These are phyloP conservation scores for Perca fluviatilis DNA, from an alignment of 2,113 vertebrate genomes.

Conservation along the genomic window DNA sequence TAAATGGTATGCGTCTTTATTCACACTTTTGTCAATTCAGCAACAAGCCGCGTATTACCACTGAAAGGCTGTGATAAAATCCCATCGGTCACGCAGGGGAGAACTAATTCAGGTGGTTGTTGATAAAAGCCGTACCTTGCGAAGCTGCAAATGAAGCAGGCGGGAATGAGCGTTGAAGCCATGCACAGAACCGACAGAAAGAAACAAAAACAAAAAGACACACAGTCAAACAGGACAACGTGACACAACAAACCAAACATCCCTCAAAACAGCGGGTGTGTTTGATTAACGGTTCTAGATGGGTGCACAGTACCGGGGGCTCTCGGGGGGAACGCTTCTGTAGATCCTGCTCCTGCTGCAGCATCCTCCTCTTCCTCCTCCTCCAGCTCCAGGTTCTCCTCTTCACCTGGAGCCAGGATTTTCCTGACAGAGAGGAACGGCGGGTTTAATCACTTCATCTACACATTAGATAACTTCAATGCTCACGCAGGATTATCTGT, in stretches of 20 bases:
- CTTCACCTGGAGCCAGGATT: constrained; percentile 97
- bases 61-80: background rate
- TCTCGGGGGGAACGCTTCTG: constrained; percentile 88
- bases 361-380: constrained; percentile 88
- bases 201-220: constrained; percentile 37
- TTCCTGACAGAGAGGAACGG: constrained; percentile 82
- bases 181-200: constrained; percentile 80
- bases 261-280: background rate
- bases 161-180: constrained; percentile 83
- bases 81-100: background rate
- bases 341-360: constrained; percentile 89
- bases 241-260: background rate
- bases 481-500: background rate
- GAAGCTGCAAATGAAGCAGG: constrained; percentile 79
- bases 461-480: background rate
- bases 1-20: background rate
- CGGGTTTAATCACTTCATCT: background rate
- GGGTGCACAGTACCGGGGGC: constrained; percentile 87
- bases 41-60: background rate
- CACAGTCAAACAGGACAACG: constrained; percentile 48
- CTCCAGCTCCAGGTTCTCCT: constrained; percentile 96
- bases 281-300: background rate
- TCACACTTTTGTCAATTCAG: background rate
- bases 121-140: constrained; percentile 81
- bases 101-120: background rate